phyloP scores from a whole-genome alignment of 1,140 invertebrate genomes.

The Monomorium pharaonis region DNA sequence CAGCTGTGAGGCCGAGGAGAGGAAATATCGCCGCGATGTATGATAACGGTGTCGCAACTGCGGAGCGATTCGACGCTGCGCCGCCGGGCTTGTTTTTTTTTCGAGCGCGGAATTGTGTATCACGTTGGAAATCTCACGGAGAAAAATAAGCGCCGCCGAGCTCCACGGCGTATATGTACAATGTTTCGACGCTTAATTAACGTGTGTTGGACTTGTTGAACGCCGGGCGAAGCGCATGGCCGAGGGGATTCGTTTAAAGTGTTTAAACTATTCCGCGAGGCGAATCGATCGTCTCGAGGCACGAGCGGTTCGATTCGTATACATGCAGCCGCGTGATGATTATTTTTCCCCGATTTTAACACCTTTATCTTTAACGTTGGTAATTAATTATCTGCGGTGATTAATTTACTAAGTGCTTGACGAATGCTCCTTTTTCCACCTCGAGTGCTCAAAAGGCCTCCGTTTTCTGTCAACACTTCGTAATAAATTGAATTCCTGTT shows the following conservation, averaged over 20 bases:
- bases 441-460: background rate
- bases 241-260: background rate
- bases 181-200: background rate
- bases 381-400: background rate
- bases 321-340: background rate
- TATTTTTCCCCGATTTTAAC: background rate
- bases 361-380: background rate
- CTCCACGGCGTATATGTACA: background rate
- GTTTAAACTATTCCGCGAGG: background rate
- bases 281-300: background rate
- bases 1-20: constrained; percentile 12
- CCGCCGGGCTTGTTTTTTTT: no score
- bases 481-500: constrained; percentile 15
- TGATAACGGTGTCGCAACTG: background rate
- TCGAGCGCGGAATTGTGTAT: background rate
- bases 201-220: background rate
- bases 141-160: background rate
- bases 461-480: background rate
- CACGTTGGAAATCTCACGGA: background rate
- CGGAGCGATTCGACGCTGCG: background rate
- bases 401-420: background rate
- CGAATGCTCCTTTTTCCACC: background rate
- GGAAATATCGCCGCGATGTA: background rate
- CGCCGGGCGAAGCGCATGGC: background rate
- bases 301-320: background rate